These are phyloP conservation scores for Chunga burmeisteri DNA, from an alignment of 2,113 vertebrate genomes.

Conservation along the genomic window DNA sequence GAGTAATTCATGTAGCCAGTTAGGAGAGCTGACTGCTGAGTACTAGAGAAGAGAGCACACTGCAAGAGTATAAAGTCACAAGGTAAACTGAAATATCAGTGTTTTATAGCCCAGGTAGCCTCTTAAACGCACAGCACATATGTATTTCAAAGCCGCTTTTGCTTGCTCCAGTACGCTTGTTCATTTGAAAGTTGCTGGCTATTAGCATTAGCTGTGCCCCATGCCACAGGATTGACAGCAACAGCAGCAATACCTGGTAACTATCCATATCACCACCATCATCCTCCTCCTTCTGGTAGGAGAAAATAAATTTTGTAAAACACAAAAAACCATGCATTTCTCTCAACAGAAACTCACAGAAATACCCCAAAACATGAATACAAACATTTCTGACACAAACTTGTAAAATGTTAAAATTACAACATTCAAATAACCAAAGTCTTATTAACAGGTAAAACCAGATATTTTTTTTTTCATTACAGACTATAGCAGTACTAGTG, in stretches of 20 bases:
- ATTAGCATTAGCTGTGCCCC: conserved; percentile 84
- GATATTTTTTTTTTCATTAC: neutral
- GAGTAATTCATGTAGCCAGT: conserved; percentile 9
- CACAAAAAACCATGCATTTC: conserved; percentile 77
- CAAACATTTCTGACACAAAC: neutral
- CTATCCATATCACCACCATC: conserved; percentile 98
- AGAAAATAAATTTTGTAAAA: conserved; percentile 87
- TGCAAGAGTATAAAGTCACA: neutral
- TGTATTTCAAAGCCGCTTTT: conserved; percentile 27
- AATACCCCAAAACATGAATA: neutral
- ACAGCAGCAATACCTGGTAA: conserved; percentile 95
- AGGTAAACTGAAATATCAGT: conserved; percentile 34
- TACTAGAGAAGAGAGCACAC: conserved; percentile 5
- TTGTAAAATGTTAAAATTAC: neutral
- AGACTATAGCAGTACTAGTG: neutral
- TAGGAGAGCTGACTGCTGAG: conserved; percentile 43
- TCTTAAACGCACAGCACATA: conserved; percentile 31
- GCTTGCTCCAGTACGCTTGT: neutral
- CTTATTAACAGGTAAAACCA: neutral
- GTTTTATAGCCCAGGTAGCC: conserved; percentile 50
- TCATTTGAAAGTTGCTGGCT: conserved; percentile 63
- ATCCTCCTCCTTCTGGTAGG: conserved; percentile 93
- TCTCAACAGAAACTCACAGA: conserved; percentile 57
- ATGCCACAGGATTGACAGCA: conserved; percentile 84
- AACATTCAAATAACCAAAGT: neutral